Conservation (phyloP, 1,140 invertebrate genomes). For the Solen grandis region DNA sequence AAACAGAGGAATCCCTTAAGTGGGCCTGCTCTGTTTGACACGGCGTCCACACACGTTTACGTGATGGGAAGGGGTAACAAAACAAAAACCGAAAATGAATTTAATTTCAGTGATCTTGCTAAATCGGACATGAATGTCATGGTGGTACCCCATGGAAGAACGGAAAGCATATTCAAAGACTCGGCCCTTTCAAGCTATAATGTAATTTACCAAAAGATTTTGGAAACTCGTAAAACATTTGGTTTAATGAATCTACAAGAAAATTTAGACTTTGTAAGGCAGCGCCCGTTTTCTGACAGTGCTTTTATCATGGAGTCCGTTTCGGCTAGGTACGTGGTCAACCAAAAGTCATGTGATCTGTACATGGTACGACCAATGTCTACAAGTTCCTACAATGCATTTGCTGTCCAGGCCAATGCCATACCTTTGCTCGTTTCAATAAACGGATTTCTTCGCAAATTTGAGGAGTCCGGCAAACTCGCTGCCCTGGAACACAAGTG, state of each 20-base stretch:
- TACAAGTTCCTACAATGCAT: conserved; percentile 40
- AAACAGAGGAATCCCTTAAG: too few relatives aligned
- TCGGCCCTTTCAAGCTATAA: too few relatives aligned
- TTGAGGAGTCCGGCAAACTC: conserved; percentile 57
- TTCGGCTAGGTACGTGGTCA: conserved; percentile 81
- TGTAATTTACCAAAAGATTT: too few relatives aligned
- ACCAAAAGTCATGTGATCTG: conserved; percentile 64
- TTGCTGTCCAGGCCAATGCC: conserved; percentile 46
- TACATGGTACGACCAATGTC: conserved; percentile 58
- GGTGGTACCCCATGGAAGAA: too few relatives aligned
- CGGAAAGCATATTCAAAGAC: too few relatives aligned
- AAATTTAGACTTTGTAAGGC: neutral
- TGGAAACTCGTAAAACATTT: too few relatives aligned
- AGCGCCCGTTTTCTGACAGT: conserved; percentile 82
- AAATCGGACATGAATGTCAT: too few relatives aligned
- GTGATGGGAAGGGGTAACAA: too few relatives aligned
- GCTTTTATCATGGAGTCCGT: conserved; percentile 97
- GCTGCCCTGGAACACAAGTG: conserved; percentile 62
- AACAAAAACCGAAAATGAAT: too few relatives aligned
- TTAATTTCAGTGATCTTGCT: too few relatives aligned
- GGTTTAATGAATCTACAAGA: neutral
- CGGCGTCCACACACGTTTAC: too few relatives aligned
- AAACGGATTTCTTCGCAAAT: conserved; percentile 50
- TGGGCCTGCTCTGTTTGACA: too few relatives aligned
- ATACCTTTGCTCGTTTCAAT: conserved; percentile 22